A percentile compares a stretch with the other conserved stretches of the same genome.
These are phyloP conservation scores for Epicauta chinensis DNA, from an alignment of 1,140 invertebrate species.

Conservation along the genomic window DNA sequence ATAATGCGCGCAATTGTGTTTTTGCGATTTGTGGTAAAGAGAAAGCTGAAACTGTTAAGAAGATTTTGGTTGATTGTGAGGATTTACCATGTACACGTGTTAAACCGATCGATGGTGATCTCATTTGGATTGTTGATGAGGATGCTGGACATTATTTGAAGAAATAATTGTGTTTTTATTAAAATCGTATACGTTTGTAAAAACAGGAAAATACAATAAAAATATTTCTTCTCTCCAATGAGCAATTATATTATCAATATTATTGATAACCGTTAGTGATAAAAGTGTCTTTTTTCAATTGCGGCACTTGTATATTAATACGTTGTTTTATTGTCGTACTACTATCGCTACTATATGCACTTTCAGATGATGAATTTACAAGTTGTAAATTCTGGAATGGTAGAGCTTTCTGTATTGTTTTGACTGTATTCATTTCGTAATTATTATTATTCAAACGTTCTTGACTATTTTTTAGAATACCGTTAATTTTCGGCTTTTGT, in stretches of 20 bases:
- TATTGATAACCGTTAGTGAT: neutral
- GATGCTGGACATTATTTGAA: constrained; percentile 51
- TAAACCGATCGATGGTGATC: constrained; percentile 57
- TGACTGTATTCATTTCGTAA: constrained; percentile 16
- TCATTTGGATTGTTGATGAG: constrained; percentile 76
- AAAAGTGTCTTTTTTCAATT: neutral
- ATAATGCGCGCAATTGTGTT: constrained; percentile 75
- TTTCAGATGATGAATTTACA: constrained; percentile 24
- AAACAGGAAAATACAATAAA: neutral
- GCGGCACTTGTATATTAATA: neutral
- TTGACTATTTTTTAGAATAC: constrained; percentile 10
- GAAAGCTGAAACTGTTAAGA: constrained; percentile 87
- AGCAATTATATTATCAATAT: too few relatives aligned
- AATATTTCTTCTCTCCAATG: neutral
- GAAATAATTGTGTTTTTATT: neutral
- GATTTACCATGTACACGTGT: constrained; percentile 68
- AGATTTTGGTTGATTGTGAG: constrained; percentile 64
- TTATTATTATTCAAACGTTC: constrained; percentile 12
- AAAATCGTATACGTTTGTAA: neutral
- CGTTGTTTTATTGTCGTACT: constrained; percentile 2
- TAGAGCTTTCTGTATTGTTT: constrained; percentile 17
- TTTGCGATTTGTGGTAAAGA: constrained; percentile 78
- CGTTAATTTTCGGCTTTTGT: constrained; percentile 27
- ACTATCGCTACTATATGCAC: constrained; percentile 24
- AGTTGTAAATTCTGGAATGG: constrained; percentile 31